A percentile compares a stretch with the other conserved stretches of the same genome.
Evolutionary conservation across 1,140 invertebrate genomes (phyloP).

Genomic region (Lasaia peninsularis): DNA sequence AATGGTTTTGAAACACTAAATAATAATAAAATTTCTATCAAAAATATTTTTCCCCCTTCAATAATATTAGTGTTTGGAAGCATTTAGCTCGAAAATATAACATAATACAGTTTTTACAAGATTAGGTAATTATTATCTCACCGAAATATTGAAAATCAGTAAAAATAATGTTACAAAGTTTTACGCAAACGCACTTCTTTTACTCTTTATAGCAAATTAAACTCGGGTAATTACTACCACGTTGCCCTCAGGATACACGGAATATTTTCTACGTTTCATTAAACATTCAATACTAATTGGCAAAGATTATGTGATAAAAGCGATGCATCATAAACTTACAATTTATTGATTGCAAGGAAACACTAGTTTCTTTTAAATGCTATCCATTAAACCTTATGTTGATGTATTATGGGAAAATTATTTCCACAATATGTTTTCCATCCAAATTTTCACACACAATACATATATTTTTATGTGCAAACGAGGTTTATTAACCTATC

Average conservation of each 20-base stretch:
- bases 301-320: slow-evolving; percentile 42
- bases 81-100: too few species aligned
- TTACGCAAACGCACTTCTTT: slow-evolving; percentile 1
- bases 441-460: not conserved
- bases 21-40: too few species aligned
- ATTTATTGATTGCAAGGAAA: not conserved
- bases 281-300: slow-evolving; percentile 42
- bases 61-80: too few species aligned
- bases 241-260: slow-evolving; percentile 30
- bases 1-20: too few species aligned
- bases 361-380: not conserved
- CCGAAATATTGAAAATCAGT: too few species aligned
- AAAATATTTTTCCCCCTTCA: too few species aligned
- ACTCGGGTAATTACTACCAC: slow-evolving; percentile 41
- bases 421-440: not conserved
- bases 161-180: not conserved
- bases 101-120: too few species aligned
- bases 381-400: not conserved
- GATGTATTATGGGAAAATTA: slow-evolving; percentile 9
- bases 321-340: slow-evolving; percentile 34
- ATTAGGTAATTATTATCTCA: not conserved
- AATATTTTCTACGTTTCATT: slow-evolving; percentile 35
- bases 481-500: too few species aligned
- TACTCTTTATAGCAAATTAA: slow-evolving; percentile 21
- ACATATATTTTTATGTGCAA: not conserved